phyloP scores from a whole-genome alignment of 35 echinoderm and acorn worm genomes.

The Strongylocentrotus purpuratus region DNA sequence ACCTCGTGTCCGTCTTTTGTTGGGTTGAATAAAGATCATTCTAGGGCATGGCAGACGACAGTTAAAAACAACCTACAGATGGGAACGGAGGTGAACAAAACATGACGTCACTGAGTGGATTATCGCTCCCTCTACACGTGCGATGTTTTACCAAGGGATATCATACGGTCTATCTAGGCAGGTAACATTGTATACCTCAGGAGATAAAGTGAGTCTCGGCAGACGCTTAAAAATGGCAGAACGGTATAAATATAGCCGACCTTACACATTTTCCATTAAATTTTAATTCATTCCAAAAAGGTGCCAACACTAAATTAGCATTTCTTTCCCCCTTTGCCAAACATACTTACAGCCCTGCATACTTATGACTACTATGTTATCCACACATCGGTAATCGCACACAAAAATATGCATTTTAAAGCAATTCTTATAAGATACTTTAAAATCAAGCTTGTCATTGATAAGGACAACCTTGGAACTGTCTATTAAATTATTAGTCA shows the following conservation, averaged over 20 bases:
- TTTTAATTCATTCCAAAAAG: neutral
- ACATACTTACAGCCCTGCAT: no score
- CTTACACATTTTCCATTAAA: neutral
- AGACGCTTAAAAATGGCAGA: neutral
- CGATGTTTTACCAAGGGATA: neutral
- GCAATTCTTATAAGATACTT: no score
- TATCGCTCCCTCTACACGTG: neutral
- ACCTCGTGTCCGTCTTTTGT: no score
- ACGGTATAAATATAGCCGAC: neutral
- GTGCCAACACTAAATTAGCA: neutral
- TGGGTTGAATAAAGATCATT: no score
- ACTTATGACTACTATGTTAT: no score
- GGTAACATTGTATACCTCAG: neutral
- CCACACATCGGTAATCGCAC: no score
- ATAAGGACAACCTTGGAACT: no score
- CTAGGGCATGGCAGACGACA: neutral
- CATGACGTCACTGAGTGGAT: neutral
- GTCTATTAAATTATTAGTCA: no score
- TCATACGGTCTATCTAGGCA: neutral
- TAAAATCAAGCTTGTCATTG: no score
- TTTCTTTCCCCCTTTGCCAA: no score
- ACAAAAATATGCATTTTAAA: no score
- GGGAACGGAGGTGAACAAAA: neutral
- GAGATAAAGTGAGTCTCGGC: neutral
- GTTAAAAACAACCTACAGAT: neutral